Conservation (phyloP, 2,113 vertebrate species). For the Cyrtonyx montezumae region DNA sequence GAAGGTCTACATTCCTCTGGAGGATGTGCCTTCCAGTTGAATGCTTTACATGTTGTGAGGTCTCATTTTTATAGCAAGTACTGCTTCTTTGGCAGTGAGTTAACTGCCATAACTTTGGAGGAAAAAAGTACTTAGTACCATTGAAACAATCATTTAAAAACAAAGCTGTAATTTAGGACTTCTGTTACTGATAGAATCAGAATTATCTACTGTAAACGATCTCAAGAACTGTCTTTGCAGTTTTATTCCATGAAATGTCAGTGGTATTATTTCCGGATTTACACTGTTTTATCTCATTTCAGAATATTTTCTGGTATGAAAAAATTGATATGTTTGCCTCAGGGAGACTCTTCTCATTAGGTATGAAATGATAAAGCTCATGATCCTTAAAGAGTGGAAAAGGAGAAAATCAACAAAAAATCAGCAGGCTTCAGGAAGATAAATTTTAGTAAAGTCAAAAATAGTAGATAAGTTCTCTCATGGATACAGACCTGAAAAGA, state of each 20-base stretch:
- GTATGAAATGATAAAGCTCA: conserved; percentile 11
- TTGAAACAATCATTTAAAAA: neutral
- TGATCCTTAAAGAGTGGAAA: conserved; percentile 3
- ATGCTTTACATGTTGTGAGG: neutral
- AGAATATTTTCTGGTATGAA: neutral
- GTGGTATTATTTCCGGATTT: neutral
- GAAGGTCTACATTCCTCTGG: neutral
- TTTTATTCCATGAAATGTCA: neutral
- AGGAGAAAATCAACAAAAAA: conserved; percentile 5
- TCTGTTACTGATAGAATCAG: neutral
- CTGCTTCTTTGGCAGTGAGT: neutral
- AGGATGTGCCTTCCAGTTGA: neutral
- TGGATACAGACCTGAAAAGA: neutral
- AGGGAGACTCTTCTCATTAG: conserved; percentile 32
- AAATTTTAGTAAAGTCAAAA: conserved; percentile 34
- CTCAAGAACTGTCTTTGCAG: neutral
- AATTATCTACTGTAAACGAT: neutral
- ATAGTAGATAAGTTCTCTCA: neutral
- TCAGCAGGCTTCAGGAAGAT: neutral
- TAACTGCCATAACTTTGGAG: neutral
- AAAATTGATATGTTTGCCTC: neutral
- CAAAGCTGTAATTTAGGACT: neutral
- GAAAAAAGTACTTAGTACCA: neutral
- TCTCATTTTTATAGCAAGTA: neutral
- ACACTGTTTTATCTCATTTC: conserved; percentile 4